Evolutionary conservation across 2,888 invertebrate species (phyloP).

Genomic region (Scaptomyza parva): DNA sequence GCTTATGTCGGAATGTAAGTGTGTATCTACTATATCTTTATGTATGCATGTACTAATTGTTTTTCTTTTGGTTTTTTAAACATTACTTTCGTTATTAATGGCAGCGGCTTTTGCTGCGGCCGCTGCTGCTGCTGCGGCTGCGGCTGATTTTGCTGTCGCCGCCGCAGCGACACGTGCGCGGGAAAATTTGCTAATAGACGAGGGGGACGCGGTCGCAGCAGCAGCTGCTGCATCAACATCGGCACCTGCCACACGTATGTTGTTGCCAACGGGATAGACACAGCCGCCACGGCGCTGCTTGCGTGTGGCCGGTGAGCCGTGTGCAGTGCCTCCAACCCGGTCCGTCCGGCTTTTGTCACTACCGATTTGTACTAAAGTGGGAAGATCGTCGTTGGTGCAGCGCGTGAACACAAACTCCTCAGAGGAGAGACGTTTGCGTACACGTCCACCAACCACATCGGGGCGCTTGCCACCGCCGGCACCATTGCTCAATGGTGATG

Average conservation of each 20-base stretch:
- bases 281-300: conserved; percentile 87
- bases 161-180: conserved; percentile 63
- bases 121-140: conserved; percentile 24
- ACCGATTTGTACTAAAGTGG: conserved; percentile 85
- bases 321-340: not conserved
- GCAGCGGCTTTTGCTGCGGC: conserved; percentile 25
- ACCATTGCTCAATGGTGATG: conserved; percentile 53
- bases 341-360: conserved; percentile 67
- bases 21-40: not conserved
- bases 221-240: conserved; percentile 40
- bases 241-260: conserved; percentile 48
- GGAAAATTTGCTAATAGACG: conserved; percentile 73
- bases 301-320: conserved; percentile 86
- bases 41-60: conserved; percentile 28
- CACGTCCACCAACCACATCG: conserved; percentile 74
- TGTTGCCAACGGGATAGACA: conserved; percentile 86
- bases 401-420: conserved; percentile 83
- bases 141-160: conserved; percentile 36
- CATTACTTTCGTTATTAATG: conserved; percentile 79
- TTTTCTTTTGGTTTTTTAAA: conserved; percentile 70
- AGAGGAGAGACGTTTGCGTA: conserved; percentile 82
- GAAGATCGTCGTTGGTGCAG: conserved; percentile 86
- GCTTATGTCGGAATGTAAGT: conserved; percentile 43
- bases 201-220: conserved; percentile 41
- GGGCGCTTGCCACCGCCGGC: conserved; percentile 43